phyloP scores from a whole-genome alignment of 2,113 vertebrate genomes.

The Dendropsophus ebraccatus region DNA sequence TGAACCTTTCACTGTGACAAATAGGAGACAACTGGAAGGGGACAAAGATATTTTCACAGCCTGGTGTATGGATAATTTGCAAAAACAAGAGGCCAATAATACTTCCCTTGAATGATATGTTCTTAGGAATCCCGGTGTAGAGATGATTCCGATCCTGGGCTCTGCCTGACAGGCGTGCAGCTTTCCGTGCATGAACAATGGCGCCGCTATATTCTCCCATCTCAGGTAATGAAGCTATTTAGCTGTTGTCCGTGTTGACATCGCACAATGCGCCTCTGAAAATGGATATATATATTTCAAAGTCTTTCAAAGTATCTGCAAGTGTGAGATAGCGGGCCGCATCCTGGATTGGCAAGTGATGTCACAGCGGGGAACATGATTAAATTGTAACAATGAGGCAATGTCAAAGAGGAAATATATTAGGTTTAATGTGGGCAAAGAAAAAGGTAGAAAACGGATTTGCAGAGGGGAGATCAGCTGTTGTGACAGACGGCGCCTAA shows the following conservation, averaged over 20 bases:
- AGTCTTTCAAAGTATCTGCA: constrained; percentile 43
- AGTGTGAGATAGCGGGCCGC: constrained; percentile 20
- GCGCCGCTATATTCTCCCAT: neutral
- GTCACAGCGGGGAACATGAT: constrained; percentile 47
- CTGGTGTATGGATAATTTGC: neutral
- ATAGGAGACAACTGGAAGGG: neutral
- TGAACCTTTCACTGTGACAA: neutral
- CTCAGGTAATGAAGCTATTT: constrained; percentile 10
- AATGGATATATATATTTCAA: constrained; percentile 18
- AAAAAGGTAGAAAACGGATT: constrained; percentile 46
- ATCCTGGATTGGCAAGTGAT: constrained; percentile 40
- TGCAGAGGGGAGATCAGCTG: constrained; percentile 45
- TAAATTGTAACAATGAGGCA: constrained; percentile 45
- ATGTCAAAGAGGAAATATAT: constrained; percentile 40
- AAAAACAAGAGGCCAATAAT: neutral
- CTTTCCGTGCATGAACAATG: neutral
- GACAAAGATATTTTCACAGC: neutral
- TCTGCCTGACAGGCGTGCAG: neutral
- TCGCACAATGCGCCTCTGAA: constrained; percentile 14
- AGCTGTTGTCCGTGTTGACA: neutral
- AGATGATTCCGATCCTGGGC: neutral
- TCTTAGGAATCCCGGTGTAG: neutral
- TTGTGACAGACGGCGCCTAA: constrained; percentile 48
- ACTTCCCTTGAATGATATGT: neutral
- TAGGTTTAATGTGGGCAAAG: constrained; percentile 51